Percentiles rank a stretch among this genome's conserved stretches.
Conservation (phyloP, 2,888 invertebrate genomes). For the Axea sp. region DNA sequence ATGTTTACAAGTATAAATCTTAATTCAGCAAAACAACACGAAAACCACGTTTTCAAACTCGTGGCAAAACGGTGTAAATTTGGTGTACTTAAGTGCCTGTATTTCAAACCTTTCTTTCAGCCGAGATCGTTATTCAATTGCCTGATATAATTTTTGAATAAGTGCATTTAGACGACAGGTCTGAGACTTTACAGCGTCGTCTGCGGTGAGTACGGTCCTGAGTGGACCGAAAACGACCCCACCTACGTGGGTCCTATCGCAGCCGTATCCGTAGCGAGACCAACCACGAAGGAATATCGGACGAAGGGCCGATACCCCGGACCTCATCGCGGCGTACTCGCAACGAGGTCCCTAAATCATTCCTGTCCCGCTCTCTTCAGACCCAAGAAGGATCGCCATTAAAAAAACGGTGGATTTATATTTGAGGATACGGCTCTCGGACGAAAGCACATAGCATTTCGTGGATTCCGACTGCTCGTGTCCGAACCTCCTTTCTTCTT, state of each 20-base stretch:
- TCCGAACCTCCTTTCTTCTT: constrained; percentile 21
- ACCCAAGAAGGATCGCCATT: constrained; percentile 57
- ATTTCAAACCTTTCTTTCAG: too few species aligned
- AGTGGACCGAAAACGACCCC: constrained; percentile 45
- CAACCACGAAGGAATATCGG: constrained; percentile 61
- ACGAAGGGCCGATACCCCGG: constrained; percentile 56
- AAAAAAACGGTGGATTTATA: constrained; percentile 75
- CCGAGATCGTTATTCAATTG: constrained; percentile 3
- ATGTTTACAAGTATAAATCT: too few species aligned
- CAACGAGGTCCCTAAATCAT: constrained; percentile 78
- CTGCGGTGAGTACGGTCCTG: constrained; percentile 46
- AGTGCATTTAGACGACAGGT: constrained; percentile 22
- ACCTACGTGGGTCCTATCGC: constrained; percentile 52
- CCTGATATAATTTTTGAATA: constrained; percentile 5
- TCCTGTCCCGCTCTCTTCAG: constrained; percentile 63
- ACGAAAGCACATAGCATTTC: constrained; percentile 70
- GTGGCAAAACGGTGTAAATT: too few species aligned
- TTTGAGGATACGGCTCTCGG: constrained; percentile 67
- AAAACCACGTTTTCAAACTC: too few species aligned
- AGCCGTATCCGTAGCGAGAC: constrained; percentile 51
- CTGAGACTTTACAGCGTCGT: constrained; percentile 28
- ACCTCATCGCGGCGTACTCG: constrained; percentile 72
- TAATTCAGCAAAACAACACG: too few species aligned
- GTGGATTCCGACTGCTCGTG: constrained; percentile 74
- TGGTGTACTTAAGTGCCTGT: too few species aligned